phyloP scores from a whole-genome alignment of 1,140 invertebrate species.

The Diorhabda sublineata region DNA sequence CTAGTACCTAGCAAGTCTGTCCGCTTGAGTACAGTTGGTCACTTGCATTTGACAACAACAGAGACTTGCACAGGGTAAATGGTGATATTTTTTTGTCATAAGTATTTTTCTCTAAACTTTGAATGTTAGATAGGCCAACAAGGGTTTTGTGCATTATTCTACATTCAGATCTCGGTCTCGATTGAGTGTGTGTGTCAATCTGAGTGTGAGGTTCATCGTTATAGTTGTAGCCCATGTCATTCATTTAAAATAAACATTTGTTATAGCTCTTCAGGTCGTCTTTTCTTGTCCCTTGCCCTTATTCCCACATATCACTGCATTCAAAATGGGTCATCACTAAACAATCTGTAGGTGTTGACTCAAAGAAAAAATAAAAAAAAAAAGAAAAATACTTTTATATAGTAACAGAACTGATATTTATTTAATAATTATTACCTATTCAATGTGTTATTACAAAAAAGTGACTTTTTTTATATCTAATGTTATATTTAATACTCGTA shows the following conservation, averaged over 20 bases:
- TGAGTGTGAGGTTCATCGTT: slow-evolving; percentile 40
- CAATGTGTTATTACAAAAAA: slow-evolving; percentile 32
- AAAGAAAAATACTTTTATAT: slow-evolving; percentile 32
- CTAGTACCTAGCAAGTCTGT: slow-evolving; percentile 50
- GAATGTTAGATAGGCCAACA: slow-evolving; percentile 47
- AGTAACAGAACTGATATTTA: slow-evolving; percentile 39
- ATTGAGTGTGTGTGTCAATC: slow-evolving; percentile 40
- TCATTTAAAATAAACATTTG: slow-evolving; percentile 41
- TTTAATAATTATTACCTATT: slow-evolving; percentile 34
- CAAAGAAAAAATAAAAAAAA: slow-evolving; percentile 26
- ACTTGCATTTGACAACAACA: slow-evolving; percentile 48
- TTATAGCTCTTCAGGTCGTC: slow-evolving; percentile 37
- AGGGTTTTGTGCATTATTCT: slow-evolving; percentile 47
- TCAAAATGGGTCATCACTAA: neutral
- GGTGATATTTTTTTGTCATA: slow-evolving; percentile 51
- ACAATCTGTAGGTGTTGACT: slow-evolving; percentile 29
- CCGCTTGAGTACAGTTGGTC: slow-evolving; percentile 47
- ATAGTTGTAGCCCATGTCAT: slow-evolving; percentile 40
- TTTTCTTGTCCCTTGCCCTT: slow-evolving; percentile 31
- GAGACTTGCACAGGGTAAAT: slow-evolving; percentile 51
- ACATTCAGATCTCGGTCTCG: slow-evolving; percentile 48
- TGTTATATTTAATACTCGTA: slow-evolving; percentile 39
- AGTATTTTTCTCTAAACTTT: slow-evolving; percentile 50
- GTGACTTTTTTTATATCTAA: slow-evolving; percentile 37
- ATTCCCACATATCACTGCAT: slow-evolving; percentile 34